Evolutionary conservation across 1,140 invertebrate species (phyloP), one percentile per base, ranked within the genome.

Genomic region (Lysiphlebus fabarum): DNA sequence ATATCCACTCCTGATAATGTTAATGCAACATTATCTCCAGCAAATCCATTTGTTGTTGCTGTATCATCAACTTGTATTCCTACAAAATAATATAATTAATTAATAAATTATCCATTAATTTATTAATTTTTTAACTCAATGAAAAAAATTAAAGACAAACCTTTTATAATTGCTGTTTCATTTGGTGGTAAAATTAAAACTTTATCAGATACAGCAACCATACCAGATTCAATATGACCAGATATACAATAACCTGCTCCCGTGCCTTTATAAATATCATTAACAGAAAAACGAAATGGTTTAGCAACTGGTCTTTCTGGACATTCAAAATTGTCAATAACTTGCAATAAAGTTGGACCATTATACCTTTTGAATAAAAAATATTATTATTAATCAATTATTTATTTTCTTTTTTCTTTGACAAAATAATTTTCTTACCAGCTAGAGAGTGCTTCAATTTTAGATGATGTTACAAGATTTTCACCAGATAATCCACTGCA

Each of bases 401-500:
- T 14, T 2, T 45, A 45, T 45, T 45, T 10, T 45, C 10, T 45
- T 7, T n/a, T n/a, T n/a, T n/a, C n/a, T n/a, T n/a, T 12, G 12
- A 45, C 7, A 37, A 51, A n/a, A 9, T 51, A 0, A 4, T 11
- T 51, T 11, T 17, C 42, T 62, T 68, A 79, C 78, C 78, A 80
- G 44, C 67, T 73, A 2, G 74, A 75, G 0, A 99, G 78, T 47
- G 82, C 81, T 26, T 85, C 74, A 63, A 89, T 87, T 59, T 84
- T 84, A 12, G 91, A 83, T 36, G 84, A 74, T 61, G 85, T 83
- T 0, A 87, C 85, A 42, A 99, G 82, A 82, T 99, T 99, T 76
- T 96, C 92, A 43, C 96, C 97, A 33, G 87, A 90, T 1, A 99
- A 77, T 17, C 97, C 98, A 71, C 94, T 98, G 68, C 95, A 97